Evolutionary conservation across 2,888 invertebrate genomes (phyloP), one percentile per base, ranked within the genome.

Genomic region (Shargacucullia verbasci): DNA sequence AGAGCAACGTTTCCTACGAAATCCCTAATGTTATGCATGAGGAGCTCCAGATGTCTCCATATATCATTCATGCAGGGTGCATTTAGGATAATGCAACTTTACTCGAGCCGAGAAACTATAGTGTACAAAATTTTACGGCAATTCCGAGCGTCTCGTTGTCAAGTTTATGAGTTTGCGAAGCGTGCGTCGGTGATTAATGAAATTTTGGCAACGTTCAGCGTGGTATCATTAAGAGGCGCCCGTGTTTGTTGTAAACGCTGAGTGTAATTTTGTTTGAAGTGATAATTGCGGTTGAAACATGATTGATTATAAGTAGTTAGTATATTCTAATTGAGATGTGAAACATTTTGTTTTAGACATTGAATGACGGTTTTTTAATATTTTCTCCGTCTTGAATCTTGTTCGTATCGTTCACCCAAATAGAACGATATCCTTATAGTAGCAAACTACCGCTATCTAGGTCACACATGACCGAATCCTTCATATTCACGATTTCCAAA

Each of bases 21-120:
- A 52, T 64, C 45, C 43, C 31, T 56, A 71, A 71, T 61, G 58
- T 61, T 63, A 70, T 77, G 62, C 70, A 72, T 66, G 68, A 76
- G 63, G 43, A 57, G 58, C 54, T 54, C 39, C 12, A 72, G 41
- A 72, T 56, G 53, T 57, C 55, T 59, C 63, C 61, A 69, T 73
- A 68, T 75, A 70, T 77, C 66, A 75, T 75, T 69, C 73, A 73
- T 53, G 71, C 59, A 29, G 64, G 59, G 71, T 76, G 71, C 73
- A 70, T 39, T 35, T 57, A 41, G 55, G 52, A 69, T 70, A 70
- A 74, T 73, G 72, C 68, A 59, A 56, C 44, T 59, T 59, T 55
- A 54, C 34, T 43, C 34, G 27, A 48, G 37, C 54, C 52, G 64
- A 55, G 47, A 41, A 65, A 54, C 54, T 68, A 62, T 52, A 43